Conservation (phyloP, 2,113 vertebrate genomes). For the Misgurnus anguillicaudatus region DNA sequence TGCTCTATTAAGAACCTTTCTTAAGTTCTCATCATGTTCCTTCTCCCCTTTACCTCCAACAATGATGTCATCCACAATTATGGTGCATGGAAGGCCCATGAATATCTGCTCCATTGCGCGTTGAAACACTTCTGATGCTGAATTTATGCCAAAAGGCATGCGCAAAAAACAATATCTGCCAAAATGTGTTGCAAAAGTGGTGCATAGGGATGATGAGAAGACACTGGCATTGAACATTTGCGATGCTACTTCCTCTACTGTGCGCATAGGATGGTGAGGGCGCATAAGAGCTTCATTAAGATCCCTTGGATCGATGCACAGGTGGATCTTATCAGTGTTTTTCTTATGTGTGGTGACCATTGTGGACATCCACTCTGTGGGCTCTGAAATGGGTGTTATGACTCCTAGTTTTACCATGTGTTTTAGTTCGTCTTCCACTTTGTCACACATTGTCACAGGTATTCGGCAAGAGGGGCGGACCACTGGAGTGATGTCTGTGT, state of each 20-base stretch:
- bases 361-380: constrained; percentile 15
- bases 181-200: not conserved
- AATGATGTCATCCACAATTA: not conserved
- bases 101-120: not conserved
- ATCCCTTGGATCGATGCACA: constrained; percentile 3
- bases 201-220: not conserved
- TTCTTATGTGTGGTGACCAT: constrained; percentile 21
- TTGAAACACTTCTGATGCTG: constrained; percentile 1
- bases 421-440: not conserved
- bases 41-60: constrained; percentile 2
- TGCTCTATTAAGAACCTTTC: constrained; percentile 3
- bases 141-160: constrained; percentile 1
- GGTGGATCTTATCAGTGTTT: not conserved
- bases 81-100: not conserved
- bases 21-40: constrained; percentile 12
- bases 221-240: not conserved
- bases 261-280: not conserved
- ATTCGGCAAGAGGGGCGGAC: not conserved
- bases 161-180: constrained; percentile 1
- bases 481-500: not conserved
- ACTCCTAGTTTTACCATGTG: not conserved
- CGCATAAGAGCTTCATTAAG: not conserved
- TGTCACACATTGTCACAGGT: not conserved
- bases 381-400: constrained; percentile 12
- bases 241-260: constrained; percentile 4